Evolutionary conservation across 2,113 vertebrate species (phyloP), one percentile per base, ranked within the genome.

Genomic region (Casuarius casuarius): DNA sequence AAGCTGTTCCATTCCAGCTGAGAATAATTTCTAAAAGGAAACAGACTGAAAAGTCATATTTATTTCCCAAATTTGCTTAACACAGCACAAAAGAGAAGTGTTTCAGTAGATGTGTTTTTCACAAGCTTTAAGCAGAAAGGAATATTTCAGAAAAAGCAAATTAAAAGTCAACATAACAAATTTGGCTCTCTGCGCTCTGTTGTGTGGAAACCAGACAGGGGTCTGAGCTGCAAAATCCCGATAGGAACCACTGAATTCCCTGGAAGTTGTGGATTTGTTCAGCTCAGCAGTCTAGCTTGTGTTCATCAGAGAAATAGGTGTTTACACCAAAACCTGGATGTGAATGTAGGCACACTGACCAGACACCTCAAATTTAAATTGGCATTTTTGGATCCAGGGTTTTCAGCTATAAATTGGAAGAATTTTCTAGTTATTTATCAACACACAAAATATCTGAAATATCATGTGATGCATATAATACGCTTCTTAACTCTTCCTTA

Each of bases 131-230:
- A 80, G 40, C 28, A 44, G 67, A 92, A 76, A 80, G 21, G 33
- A 71, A 13, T 84, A 63, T 70, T 73, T 89, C 63, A 77, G 71
- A 42, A 81, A 66, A 89, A 89, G 48, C 21, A 85, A 89, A 77
- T 81, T 73, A 78, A 86, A 52, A 20, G 38, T 62, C 70, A 81
- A 12, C 48, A 58, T 38, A 40, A 56, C 31, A 72, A 54, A 66
- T 58, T 74, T 51, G 58, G 20, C 23, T 68, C 26, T 66, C 56
- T 62, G 31, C 31, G 46, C 16, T 62, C 70, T 26, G n/a, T 16
- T 74, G 38, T 19, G 46, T 49, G 66, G 49, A 85, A 78, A 82
- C 12, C 3, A 74, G 38, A 61, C 33, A 29, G 46, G 20, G 31
- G 13, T 78, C 62, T 40, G 31, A 71, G 42, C 71, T 74, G 33